A percentile compares a stretch with the other conserved stretches of the same genome.
Evolutionary conservation across 2,888 invertebrate species (phyloP).

Genomic region (Hoplodrina ambigua): DNA sequence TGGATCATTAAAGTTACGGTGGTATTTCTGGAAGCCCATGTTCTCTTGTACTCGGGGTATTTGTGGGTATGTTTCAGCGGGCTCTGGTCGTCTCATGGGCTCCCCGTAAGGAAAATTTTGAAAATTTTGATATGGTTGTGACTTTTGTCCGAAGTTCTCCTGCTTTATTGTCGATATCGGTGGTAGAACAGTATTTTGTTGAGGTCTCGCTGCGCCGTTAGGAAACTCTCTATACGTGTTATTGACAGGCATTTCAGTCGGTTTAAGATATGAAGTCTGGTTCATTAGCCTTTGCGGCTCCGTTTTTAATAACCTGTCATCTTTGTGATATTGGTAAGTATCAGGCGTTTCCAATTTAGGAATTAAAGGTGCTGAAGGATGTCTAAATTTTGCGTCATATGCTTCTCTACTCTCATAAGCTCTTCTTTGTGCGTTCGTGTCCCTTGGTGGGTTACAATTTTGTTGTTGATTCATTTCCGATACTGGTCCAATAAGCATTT

Average conservation of each 20-base stretch:
- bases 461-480: slow-evolving; percentile 89
- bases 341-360: slow-evolving; percentile 87
- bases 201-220: slow-evolving; percentile 75
- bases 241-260: slow-evolving; percentile 72
- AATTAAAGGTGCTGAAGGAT: slow-evolving; percentile 84
- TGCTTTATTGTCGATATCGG: slow-evolving; percentile 89
- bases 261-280: slow-evolving; percentile 74
- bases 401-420: slow-evolving; percentile 81
- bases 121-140: slow-evolving; percentile 79
- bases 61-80: slow-evolving; percentile 75
- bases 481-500: slow-evolving; percentile 90
- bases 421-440: slow-evolving; percentile 85
- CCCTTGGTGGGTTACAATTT: slow-evolving; percentile 79
- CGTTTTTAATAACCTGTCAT: slow-evolving; percentile 79
- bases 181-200: slow-evolving; percentile 82
- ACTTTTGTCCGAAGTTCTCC: slow-evolving; percentile 84
- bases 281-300: slow-evolving; percentile 74
- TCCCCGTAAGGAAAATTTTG: slow-evolving; percentile 79
- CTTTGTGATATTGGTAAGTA: slow-evolving; percentile 83
- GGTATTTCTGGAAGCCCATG: slow-evolving; percentile 85
- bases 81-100: slow-evolving; percentile 72
- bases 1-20: slow-evolving; percentile 75
- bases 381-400: slow-evolving; percentile 85
- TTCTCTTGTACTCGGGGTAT: slow-evolving; percentile 80
- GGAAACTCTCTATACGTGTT: slow-evolving; percentile 79